Evolutionary conservation across 2,113 vertebrate genomes (phyloP).

Genomic region (Globicephala melas): DNA sequence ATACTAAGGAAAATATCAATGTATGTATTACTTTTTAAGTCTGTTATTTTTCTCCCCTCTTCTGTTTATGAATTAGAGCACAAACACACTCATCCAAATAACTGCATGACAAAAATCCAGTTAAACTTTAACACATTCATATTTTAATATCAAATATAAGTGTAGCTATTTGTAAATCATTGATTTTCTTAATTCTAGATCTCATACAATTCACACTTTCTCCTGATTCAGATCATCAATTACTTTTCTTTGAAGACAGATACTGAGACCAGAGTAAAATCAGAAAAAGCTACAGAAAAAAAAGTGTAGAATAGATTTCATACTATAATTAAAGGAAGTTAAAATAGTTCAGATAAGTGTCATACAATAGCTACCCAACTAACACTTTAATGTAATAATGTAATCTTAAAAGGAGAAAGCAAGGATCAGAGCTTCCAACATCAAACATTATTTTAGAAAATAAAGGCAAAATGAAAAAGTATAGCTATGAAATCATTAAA

Average conservation of each 20-base stretch:
- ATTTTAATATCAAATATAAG: background rate
- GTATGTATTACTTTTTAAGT: background rate
- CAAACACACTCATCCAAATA: background rate
- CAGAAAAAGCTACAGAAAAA: background rate
- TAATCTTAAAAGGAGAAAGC: background rate
- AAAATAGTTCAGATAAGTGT: background rate
- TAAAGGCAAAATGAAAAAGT: background rate
- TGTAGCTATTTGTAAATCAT: background rate
- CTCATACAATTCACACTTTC: background rate
- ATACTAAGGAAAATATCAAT: background rate
- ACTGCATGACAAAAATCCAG: background rate
- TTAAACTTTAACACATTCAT: background rate
- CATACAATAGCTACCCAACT: background rate
- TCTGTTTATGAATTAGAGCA: background rate
- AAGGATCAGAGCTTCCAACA: background rate
- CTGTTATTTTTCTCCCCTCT: background rate
- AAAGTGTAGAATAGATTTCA: background rate
- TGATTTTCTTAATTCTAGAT: background rate
- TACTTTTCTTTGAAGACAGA: background rate
- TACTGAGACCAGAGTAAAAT: background rate
- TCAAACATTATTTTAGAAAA: background rate
- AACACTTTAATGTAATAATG: background rate
- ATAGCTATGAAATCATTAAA: background rate
- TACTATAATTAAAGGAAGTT: background rate
- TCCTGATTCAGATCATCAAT: background rate